Percentiles rank a stretch among this genome's conserved stretches.
These are phyloP conservation scores for Dynastes tityus DNA, from an alignment of 2,888 invertebrate genomes.

Conservation along the genomic window DNA sequence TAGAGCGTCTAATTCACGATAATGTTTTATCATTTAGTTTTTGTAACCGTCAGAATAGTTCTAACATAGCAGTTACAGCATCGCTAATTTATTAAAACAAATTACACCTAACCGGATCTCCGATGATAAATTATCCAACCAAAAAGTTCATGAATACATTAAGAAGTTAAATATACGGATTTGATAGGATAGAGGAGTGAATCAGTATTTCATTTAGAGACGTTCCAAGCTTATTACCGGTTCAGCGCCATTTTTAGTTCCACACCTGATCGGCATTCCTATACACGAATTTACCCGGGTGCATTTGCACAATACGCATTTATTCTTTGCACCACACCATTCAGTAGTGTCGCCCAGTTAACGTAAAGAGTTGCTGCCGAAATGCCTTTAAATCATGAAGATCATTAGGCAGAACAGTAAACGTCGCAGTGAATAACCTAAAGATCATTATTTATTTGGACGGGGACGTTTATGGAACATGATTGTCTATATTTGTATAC, in stretches of 20 bases:
- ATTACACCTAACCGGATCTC: slow-evolving; percentile 12
- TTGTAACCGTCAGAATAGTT: too few species aligned
- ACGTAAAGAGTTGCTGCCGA: slow-evolving; percentile 36
- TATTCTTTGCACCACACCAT: neutral
- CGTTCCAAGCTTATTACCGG: neutral
- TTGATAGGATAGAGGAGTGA: slow-evolving; percentile 1
- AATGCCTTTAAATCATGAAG: slow-evolving; percentile 62
- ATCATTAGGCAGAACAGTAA: slow-evolving; percentile 61
- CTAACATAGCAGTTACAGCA: neutral
- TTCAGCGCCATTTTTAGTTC: neutral
- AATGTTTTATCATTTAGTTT: too few species aligned
- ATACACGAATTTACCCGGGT: slow-evolving; percentile 18
- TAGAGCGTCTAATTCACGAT: too few species aligned
- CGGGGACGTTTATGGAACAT: slow-evolving; percentile 52
- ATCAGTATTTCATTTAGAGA: neutral
- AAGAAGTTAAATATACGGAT: slow-evolving; percentile 15
- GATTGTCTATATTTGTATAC: slow-evolving; percentile 53
- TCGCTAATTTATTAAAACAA: neutral
- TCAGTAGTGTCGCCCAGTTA: slow-evolving; percentile 25
- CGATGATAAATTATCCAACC: slow-evolving; percentile 25
- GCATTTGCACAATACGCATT: slow-evolving; percentile 16
- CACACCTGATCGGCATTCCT: slow-evolving; percentile 23
- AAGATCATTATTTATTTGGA: slow-evolving; percentile 62
- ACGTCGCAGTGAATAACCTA: slow-evolving; percentile 55
- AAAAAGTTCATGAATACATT: slow-evolving; percentile 33